phyloP scores from a whole-genome alignment of 2,113 vertebrate genomes.

The Peromyscus leucopus region DNA sequence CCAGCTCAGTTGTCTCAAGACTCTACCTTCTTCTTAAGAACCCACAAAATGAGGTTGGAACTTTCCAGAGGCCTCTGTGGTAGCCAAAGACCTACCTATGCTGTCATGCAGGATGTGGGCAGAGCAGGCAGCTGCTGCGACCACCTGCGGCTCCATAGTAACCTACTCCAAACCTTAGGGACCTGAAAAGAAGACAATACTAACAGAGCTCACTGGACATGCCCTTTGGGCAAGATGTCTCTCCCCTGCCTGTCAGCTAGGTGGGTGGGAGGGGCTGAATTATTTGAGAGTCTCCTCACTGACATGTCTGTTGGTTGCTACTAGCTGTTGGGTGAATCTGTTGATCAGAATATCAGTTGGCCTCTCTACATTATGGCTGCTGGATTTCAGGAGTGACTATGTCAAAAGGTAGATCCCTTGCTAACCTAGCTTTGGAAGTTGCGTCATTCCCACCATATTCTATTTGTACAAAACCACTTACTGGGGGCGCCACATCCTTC shows the following conservation, averaged over 20 bases:
- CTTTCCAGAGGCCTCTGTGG: conserved; percentile 55
- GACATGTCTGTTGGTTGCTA: not conserved
- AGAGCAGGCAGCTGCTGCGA: not conserved
- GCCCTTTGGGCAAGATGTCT: not conserved
- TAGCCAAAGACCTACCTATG: not conserved
- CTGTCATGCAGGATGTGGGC: not conserved
- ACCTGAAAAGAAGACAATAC: conserved; percentile 25
- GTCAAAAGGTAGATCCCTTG: not conserved
- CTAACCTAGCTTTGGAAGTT: conserved; percentile 13
- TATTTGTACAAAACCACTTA: not conserved
- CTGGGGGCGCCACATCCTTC: not conserved
- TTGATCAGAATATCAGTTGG: not conserved
- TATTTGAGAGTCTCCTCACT: not conserved
- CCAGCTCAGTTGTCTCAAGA: not conserved
- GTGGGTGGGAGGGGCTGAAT: not conserved
- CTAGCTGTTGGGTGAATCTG: not conserved
- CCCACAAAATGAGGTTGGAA: conserved; percentile 32
- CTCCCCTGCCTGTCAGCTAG: not conserved
- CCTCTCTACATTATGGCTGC: conserved; percentile 31
- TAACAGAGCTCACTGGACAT: not conserved
- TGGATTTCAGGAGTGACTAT: conserved; percentile 24
- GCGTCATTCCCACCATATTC: not conserved
- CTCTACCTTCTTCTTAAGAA: conserved; percentile 29
- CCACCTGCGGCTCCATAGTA: conserved; percentile 8
- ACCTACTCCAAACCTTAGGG: not conserved